Evolutionary conservation across 2,888 invertebrate species (phyloP), one percentile per base, ranked within the genome.

Genomic region (Eupithecia abbreviata): DNA sequence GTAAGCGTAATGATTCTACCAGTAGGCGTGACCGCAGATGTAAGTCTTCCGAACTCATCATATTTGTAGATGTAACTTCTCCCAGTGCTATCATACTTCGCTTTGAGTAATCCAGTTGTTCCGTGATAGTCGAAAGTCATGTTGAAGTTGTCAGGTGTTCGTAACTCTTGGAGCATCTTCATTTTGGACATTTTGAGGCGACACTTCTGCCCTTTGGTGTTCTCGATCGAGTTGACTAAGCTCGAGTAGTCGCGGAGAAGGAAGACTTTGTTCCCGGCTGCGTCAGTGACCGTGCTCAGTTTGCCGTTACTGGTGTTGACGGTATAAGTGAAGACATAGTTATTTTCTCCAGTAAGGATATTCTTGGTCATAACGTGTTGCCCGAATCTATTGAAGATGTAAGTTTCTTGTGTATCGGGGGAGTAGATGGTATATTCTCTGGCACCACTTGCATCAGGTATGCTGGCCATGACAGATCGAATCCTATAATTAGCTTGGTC

Each of bases 251-350:
- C 98, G 49, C 98, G 95, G 12, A 98, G 90, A 15, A 98, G 90
- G 92, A 98, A 98, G 0, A 98, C 97, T 91, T 98, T 98, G 87
- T 98, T 98, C 71, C 98, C 98, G 5, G 98, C 98, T 0, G 98
- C 97, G 88, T 99, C 99, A 0, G 98, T 98, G 0, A 99, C 98
- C 0, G 98, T 98, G 86, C 98, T 98, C 41, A 99, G 95, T 89
- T 98, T 98, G 0, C 99, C 99, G 87, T 98, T 99, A 86, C 98
- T 98, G 0, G 99, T 99, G 89, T 99, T 99, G 0, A 99, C 98
- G 84, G 98, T 99, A 93, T 99, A 99, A 0, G 98, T 97, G 89
- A 99, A 99, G 3, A 98, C 97, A 89, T 99, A 99, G 82, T 98
- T 97, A 4, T 97, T 98, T 91, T 98, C 98, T 0, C 98, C 98